Conservation (phyloP, 2,888 invertebrate species). For the Baronia brevicornis region DNA sequence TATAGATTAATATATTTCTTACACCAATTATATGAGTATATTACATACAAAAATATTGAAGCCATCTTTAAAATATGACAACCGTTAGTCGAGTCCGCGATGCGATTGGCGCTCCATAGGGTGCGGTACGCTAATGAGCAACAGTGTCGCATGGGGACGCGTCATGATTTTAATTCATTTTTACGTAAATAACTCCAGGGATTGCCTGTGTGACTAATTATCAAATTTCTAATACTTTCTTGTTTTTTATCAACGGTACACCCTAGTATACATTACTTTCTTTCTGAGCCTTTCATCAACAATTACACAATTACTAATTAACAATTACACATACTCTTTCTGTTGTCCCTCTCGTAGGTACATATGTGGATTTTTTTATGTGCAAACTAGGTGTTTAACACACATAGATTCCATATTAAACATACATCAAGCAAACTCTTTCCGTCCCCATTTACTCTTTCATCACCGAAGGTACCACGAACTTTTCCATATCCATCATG, state of each 20-base stretch:
- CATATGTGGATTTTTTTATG: too few relatives aligned
- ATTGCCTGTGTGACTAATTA: constrained; percentile 63
- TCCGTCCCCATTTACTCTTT: too few relatives aligned
- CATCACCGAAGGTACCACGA: too few relatives aligned
- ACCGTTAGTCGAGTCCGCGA: constrained; percentile 37
- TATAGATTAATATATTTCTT: too few relatives aligned
- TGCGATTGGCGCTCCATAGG: constrained; percentile 53
- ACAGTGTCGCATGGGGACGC: constrained; percentile 37
- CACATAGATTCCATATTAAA: too few relatives aligned
- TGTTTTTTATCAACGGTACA: background rate
- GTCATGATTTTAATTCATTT: constrained; percentile 51
- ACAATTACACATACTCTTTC: constrained; percentile 1
- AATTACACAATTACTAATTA: constrained; percentile 2
- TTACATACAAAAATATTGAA: constrained; percentile 31
- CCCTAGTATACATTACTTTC: too few relatives aligned
- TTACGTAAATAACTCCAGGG: constrained; percentile 66
- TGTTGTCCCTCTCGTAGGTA: too few relatives aligned
- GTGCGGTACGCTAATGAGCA: constrained; percentile 18
- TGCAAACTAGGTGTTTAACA: too few relatives aligned
- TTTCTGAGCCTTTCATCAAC: background rate
- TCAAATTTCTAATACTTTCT: background rate
- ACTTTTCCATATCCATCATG: too few relatives aligned
- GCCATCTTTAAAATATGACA: constrained; percentile 58
- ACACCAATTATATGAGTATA: too few relatives aligned
- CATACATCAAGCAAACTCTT: too few relatives aligned